phyloP scores from a whole-genome alignment of 2,113 vertebrate species.

The Aythya baeri region DNA sequence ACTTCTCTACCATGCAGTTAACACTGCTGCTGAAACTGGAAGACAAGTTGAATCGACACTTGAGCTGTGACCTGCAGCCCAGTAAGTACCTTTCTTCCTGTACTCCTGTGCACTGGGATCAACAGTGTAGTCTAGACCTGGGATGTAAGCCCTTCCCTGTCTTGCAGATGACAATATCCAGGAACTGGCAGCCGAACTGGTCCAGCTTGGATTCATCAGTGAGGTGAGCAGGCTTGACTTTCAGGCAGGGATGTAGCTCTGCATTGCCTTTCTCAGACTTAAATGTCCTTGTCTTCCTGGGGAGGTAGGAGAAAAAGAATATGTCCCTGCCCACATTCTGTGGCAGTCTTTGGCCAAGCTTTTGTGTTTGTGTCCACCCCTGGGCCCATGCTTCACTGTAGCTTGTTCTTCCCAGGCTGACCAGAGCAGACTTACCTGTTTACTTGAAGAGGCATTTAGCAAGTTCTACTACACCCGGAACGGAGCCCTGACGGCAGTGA shows the following conservation, averaged over 20 bases:
- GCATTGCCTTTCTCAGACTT: neutral
- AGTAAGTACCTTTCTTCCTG: slow-evolving; percentile 79
- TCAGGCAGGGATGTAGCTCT: accelerated
- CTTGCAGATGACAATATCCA: slow-evolving; percentile 93
- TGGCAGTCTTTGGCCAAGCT: neutral
- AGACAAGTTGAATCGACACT: slow-evolving; percentile 97
- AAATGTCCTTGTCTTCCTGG: accelerated
- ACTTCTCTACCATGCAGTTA: slow-evolving; percentile 77
- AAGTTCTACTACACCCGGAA: slow-evolving; percentile 94
- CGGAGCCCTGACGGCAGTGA: slow-evolving; percentile 91
- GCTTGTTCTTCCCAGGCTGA: slow-evolving; percentile 81
- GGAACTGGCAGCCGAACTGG: slow-evolving; percentile 93
- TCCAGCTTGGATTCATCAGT: slow-evolving; percentile 97
- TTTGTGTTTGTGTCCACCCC: neutral
- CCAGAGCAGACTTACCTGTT: slow-evolving; percentile 89
- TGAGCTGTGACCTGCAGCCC: slow-evolving; percentile 97
- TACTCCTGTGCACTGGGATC: accelerated
- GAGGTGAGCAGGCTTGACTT: slow-evolving; percentile 82
- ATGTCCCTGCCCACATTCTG: accelerated
- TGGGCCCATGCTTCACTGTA: neutral
- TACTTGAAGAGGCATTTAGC: slow-evolving; percentile 96
- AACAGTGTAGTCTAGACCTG: accelerated
- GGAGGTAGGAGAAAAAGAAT: neutral
- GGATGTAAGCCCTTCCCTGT: neutral
- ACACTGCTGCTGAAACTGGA: slow-evolving; percentile 96